Conservation (phyloP, 2,888 invertebrate genomes). For the Diplolepis rosae region DNA sequence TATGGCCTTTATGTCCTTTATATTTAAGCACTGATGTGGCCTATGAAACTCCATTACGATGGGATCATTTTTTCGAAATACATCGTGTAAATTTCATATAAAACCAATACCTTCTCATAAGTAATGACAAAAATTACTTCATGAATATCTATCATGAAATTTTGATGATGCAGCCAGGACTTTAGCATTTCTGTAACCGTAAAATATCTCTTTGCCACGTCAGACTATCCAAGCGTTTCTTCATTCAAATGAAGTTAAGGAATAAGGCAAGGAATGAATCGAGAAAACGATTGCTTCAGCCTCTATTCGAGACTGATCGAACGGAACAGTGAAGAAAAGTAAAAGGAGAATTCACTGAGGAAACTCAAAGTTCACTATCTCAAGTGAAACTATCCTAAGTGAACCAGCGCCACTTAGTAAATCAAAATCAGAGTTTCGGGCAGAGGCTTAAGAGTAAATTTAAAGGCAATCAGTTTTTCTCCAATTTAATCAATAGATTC, state of each 20-base stretch:
- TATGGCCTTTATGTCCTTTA: too few species aligned
- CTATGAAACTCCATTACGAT: too few species aligned
- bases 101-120: too few species aligned
- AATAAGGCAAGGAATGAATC: conserved; percentile 21
- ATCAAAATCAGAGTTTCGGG: background rate
- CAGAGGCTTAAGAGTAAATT: background rate
- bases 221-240: background rate
- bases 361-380: conserved; percentile 8
- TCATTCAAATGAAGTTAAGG: conserved; percentile 16
- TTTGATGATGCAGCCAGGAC: too few species aligned
- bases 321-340: conserved; percentile 26
- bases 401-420: background rate
- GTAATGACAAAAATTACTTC: too few species aligned
- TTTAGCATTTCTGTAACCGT: background rate
- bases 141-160: too few species aligned
- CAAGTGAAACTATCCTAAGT: conserved; percentile 18
- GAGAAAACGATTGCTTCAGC: conserved; percentile 8
- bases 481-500: background rate
- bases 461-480: conserved; percentile 7
- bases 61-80: too few species aligned
- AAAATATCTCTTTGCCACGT: background rate
- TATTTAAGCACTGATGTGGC: too few species aligned
- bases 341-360: background rate
- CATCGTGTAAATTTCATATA: too few species aligned
- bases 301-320: conserved; percentile 13